Evolutionary conservation across 2,888 invertebrate genomes (phyloP), one percentile per base, ranked within the genome.

Genomic region (Acrocyrtus sp.): DNA sequence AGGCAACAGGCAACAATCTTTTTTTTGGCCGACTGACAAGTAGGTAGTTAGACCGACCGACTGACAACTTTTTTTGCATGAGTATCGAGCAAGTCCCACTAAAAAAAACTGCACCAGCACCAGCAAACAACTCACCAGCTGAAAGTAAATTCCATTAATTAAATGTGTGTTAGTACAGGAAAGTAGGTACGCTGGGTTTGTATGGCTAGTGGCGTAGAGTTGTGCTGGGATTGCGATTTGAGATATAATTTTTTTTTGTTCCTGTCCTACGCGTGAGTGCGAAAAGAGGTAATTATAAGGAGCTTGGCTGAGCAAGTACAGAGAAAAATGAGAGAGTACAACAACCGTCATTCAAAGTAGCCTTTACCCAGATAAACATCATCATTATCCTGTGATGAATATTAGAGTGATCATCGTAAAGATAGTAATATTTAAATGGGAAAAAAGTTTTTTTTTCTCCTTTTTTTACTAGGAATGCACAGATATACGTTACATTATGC

Each of bases 321-420:
- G 48, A n/a, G 19, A 24, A n/a, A n/a, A n/a, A n/a, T n/a, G 26
- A 54, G 51, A 43, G 65, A 60, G 72, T 50, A 72, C 72, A 72
- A 72, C 57, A 60, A 65, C 72, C 65, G 72, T 72, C 72, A 72
- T 72, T 72, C 72, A 65, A n/a, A 48, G 43, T 65, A 72, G 65
- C 72, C 72, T 72, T 72, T 72, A 72, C 72, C 72, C 65, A 72
- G 54, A 72, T 72, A 72, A 34, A 48, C 50, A 69, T 61, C 27
- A 47, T 54, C 26, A 21, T 50, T 41, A 29, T 53, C 47, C 29
- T 57, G 50, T 63, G 58, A 58, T 51, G 57, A 51, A 57, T 57
- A 26, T 57, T 62, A n/a, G n/a, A n/a, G n/a, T n/a, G n/a, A n/a
- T n/a, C n/a, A n/a, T n/a, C n/a, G n/a, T n/a, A n/a, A n/a, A n/a